Evolutionary conservation across 1,140 invertebrate species (phyloP), one percentile per base, ranked within the genome.

Genomic region (Phymorhynchus buccinoides): DNA sequence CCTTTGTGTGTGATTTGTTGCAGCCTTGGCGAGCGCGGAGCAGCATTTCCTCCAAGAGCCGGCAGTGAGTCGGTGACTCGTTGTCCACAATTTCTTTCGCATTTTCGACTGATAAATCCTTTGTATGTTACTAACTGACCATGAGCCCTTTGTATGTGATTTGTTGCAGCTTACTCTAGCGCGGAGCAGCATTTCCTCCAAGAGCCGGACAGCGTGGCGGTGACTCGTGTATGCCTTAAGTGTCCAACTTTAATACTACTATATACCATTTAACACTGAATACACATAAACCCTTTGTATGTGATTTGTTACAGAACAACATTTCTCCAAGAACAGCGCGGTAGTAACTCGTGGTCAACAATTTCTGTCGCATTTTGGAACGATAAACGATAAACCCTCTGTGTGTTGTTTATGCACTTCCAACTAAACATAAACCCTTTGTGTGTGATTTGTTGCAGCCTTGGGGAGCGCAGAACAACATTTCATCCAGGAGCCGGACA

Each of bases 301-400:
- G 1, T 39, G 1, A 22, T 41, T 22, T 71, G 62, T 82, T 68
- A 35, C 32, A 44, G 22, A 32, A 22, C 88, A 89, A 80, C 30
- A 27, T 18, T 88, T 89, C 73, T 18, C 48, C n/a, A 32, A 66
- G 22, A 52, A 42, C 35, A 82, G 87, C 48, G 52, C 48, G 9
- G 41, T 62, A 12, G 87, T 87, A 4, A 87, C 86, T 4, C 82
- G 82, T 30, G 88, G 88, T 7, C 68, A 84, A 35, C 83, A 81
- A 35, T 96, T 96, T 1, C 95, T 96, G 85, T 94, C 98, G 88
- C 95, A 96, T 87, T 98, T n/a, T n/a, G n/a, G n/a, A n/a, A 80
- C 9, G 16, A 12, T 48, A 39, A 39, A 14, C 18, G 14, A 22
- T 9, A 16, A n/a, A 14, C n/a, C 3, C 7, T 3, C 41, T 3